Evolutionary conservation across 1,140 invertebrate species (phyloP).

Genomic region (Heliothis virescens): DNA sequence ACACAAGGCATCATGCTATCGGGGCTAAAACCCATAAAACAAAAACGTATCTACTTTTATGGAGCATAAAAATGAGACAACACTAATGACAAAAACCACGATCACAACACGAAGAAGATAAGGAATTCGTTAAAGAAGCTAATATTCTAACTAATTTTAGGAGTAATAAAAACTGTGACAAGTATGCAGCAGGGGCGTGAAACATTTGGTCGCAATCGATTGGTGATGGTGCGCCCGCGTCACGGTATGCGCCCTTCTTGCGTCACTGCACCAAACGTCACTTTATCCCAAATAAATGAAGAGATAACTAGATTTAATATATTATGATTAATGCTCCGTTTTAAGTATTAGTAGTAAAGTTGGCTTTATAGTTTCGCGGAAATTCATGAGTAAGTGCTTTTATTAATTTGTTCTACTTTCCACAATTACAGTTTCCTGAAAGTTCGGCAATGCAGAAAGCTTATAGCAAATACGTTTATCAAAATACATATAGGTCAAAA

Average conservation of each 20-base stretch:
- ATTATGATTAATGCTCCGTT: not conserved
- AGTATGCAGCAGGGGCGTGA: constrained; percentile 72
- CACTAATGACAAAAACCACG: constrained; percentile 29
- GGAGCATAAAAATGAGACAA: constrained; percentile 2
- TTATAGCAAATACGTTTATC: too few relatives aligned
- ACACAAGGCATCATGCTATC: too few relatives aligned
- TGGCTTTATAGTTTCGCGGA: not conserved
- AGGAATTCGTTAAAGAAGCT: constrained; percentile 47
- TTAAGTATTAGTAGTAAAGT: not conserved
- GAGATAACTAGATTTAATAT: constrained; percentile 21
- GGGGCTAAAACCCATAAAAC: not conserved
- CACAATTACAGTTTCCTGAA: constrained; percentile 5
- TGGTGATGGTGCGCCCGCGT: constrained; percentile 67
- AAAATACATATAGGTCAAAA: too few relatives aligned
- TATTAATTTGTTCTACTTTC: constrained; percentile 18
- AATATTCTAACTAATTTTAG: constrained; percentile 43
- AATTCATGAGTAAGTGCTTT: not conserved
- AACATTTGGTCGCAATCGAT: constrained; percentile 70
- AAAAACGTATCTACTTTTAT: not conserved
- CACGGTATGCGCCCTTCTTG: constrained; percentile 42
- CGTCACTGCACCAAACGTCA: constrained; percentile 33
- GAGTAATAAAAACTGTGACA: constrained; percentile 60
- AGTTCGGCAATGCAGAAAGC: not conserved
- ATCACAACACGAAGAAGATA: constrained; percentile 22
- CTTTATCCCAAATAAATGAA: constrained; percentile 34